Conservation (phyloP, 2,113 vertebrate species). For the Setophaga coronata region DNA sequence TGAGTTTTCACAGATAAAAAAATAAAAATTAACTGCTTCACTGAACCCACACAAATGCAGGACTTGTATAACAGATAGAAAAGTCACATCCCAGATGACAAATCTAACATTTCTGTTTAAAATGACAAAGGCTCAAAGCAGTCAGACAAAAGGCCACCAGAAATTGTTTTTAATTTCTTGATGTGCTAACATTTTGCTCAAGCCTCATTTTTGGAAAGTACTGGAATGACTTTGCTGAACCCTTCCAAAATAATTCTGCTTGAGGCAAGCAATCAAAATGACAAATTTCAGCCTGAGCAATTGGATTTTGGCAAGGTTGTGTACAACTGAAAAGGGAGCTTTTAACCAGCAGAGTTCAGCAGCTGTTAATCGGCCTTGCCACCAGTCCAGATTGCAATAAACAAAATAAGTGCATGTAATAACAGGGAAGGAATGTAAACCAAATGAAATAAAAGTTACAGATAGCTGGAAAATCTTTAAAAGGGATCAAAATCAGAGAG, state of each 20-base stretch:
- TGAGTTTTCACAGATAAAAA: background rate
- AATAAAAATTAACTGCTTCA: background rate
- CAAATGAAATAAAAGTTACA: background rate
- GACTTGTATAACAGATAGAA: background rate
- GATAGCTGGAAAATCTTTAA: background rate
- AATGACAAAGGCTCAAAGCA: background rate
- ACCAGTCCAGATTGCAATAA: background rate
- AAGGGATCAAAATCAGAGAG: background rate
- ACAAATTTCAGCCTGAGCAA: slow-evolving; percentile 25
- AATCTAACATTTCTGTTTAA: background rate
- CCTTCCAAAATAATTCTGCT: slow-evolving; percentile 18
- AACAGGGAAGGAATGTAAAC: background rate
- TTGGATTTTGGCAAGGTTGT: slow-evolving; percentile 28
- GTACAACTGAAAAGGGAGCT: background rate
- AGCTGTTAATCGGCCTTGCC: background rate
- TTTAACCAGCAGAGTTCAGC: background rate
- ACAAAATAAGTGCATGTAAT: background rate
- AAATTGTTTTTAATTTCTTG: slow-evolving; percentile 39
- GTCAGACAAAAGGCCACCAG: background rate
- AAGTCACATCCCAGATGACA: slow-evolving; percentile 28
- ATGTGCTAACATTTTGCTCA: background rate
- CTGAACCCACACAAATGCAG: background rate
- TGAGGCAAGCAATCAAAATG: slow-evolving; percentile 15
- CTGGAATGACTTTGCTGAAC: slow-evolving; percentile 35
- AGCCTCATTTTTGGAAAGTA: background rate